These are phyloP conservation scores for Sturmia bella DNA, from an alignment of 2,888 invertebrate genomes.

Conservation along the genomic window DNA sequence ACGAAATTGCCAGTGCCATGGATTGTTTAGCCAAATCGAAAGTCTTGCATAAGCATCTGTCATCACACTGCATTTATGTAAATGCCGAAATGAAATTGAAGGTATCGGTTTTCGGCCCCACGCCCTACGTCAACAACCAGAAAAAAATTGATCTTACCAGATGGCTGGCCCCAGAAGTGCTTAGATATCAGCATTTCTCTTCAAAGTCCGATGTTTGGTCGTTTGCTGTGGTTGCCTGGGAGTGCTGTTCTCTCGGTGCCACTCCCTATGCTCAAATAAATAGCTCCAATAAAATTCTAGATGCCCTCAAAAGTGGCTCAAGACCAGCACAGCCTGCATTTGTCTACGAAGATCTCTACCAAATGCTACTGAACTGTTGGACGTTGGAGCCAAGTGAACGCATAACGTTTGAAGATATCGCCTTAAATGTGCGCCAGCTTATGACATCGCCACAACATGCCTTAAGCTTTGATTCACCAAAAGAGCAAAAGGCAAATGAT, in stretches of 20 bases:
- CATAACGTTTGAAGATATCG: slow-evolving; percentile 86
- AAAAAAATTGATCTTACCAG: slow-evolving; percentile 88
- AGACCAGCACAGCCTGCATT: slow-evolving; percentile 89
- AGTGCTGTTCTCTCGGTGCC: slow-evolving; percentile 89
- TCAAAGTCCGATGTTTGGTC: slow-evolving; percentile 92
- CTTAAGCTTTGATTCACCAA: slow-evolving; percentile 77
- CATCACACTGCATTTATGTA: slow-evolving; percentile 88
- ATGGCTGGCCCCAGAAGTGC: slow-evolving; percentile 91
- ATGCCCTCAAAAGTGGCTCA: slow-evolving; percentile 87
- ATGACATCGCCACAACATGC: slow-evolving; percentile 81
- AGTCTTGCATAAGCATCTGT: slow-evolving; percentile 88
- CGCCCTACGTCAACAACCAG: slow-evolving; percentile 85
- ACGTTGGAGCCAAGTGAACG: slow-evolving; percentile 91
- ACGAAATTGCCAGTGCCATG: slow-evolving; percentile 88
- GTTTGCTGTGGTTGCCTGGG: slow-evolving; percentile 91
- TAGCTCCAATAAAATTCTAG: slow-evolving; percentile 86
- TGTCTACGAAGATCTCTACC: slow-evolving; percentile 90
- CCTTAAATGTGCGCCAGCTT: slow-evolving; percentile 81
- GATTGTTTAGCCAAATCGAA: slow-evolving; percentile 86
- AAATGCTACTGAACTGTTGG: slow-evolving; percentile 92
- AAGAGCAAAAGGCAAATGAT: slow-evolving; percentile 70
- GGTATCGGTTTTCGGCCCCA: slow-evolving; percentile 89
- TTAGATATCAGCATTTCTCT: slow-evolving; percentile 87
- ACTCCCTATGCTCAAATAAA: slow-evolving; percentile 89
- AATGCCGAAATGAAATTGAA: slow-evolving; percentile 86